Conservation (phyloP, 2,797 vertebrate genomes). For the Rhinichthys osculus region DNA sequence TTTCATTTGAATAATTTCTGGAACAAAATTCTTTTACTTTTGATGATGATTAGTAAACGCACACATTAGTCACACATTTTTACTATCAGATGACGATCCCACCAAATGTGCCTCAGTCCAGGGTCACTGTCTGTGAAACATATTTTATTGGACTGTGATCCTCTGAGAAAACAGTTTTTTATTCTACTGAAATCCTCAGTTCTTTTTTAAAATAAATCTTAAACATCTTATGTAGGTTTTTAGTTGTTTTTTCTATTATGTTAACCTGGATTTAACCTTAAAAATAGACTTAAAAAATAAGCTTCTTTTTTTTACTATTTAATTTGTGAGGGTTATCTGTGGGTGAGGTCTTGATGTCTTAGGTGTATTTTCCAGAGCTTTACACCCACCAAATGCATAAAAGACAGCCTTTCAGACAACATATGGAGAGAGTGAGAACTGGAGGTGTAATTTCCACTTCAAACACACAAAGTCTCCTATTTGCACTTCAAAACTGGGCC, state of each 20-base stretch:
- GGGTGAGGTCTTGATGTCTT: background rate
- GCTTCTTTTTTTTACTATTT: background rate
- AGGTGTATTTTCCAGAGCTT: slow-evolving; percentile 3
- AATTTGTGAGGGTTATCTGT: background rate
- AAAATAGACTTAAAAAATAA: background rate
- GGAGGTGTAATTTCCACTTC: slow-evolving; percentile 51
- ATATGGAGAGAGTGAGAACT: slow-evolving; percentile 10
- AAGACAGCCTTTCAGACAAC: background rate
- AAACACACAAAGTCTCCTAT: slow-evolving; percentile 50
- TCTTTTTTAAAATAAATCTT: background rate
- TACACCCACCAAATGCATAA: slow-evolving; percentile 17
- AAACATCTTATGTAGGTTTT: background rate
- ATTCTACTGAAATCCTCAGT: background rate
- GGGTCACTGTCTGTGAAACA: background rate
- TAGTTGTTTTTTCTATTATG: too few species aligned
- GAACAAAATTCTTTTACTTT: background rate
- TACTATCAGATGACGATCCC: background rate
- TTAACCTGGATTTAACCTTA: too few species aligned
- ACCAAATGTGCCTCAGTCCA: background rate
- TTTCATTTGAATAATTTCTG: too few species aligned
- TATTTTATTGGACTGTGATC: background rate
- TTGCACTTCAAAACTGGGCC: slow-evolving; percentile 55
- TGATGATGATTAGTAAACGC: background rate
- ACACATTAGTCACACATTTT: background rate
- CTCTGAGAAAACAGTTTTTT: background rate